Percentiles rank a stretch among this genome's conserved stretches.
Evolutionary conservation across 2,888 invertebrate genomes (phyloP).

Genomic region (Drosophila multiciliata): DNA sequence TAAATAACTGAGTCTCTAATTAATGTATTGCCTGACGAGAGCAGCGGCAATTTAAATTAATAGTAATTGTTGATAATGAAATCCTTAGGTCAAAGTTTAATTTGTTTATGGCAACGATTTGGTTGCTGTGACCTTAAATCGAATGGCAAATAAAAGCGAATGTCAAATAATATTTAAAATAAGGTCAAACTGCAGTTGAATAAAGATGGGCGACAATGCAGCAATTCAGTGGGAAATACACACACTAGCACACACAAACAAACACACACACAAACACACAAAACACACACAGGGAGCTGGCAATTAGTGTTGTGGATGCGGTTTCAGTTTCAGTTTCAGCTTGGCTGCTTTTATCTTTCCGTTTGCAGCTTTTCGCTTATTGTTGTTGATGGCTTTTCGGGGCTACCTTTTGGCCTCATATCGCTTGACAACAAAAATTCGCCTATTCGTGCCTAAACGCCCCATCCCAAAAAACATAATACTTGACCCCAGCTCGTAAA

Average conservation of each 20-base stretch:
- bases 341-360: slow-evolving; percentile 60
- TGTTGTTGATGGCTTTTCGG: slow-evolving; percentile 44
- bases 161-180: slow-evolving; percentile 21
- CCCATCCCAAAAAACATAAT: slow-evolving; percentile 4
- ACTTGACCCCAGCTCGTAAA: slow-evolving; percentile 30
- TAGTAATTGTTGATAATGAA: slow-evolving; percentile 12
- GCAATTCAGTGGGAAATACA: slow-evolving; percentile 32
- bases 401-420: background rate
- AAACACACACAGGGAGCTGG: slow-evolving; percentile 34
- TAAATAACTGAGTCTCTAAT: background rate
- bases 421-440: slow-evolving; percentile 20
- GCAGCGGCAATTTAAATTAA: background rate
- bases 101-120: slow-evolving; percentile 31
- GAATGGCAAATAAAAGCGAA: slow-evolving; percentile 14
- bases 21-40: background rate
- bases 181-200: slow-evolving; percentile 30
- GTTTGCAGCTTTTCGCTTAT: slow-evolving; percentile 35
- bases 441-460: slow-evolving; percentile 32
- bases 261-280: slow-evolving; percentile 11
- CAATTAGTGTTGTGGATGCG: slow-evolving; percentile 72
- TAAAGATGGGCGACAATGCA: slow-evolving; percentile 15
- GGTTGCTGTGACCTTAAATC: slow-evolving; percentile 28
- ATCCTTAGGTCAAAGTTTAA: background rate
- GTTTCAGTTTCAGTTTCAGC: slow-evolving; percentile 57
- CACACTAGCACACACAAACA: slow-evolving; percentile 10